A percentile compares a stretch with the other conserved stretches of the same genome.
Conservation (phyloP, 2,113 vertebrate species). For the Atrichornis clamosus region DNA sequence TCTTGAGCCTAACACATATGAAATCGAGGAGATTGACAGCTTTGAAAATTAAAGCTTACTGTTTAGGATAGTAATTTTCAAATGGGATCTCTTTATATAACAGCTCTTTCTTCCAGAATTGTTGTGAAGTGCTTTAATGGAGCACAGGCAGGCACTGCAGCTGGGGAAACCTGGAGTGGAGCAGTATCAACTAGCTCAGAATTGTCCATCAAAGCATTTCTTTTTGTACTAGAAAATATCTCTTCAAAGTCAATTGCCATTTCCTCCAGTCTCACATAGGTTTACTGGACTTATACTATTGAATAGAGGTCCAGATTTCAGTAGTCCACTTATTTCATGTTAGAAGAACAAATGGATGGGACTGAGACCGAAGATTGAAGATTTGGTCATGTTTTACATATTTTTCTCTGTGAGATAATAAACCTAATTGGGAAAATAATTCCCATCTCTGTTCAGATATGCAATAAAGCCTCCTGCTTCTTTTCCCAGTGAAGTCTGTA, state of each 20-base stretch:
- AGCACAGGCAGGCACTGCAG: neutral
- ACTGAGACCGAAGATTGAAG: neutral
- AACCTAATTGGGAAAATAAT: neutral
- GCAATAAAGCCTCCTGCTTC: neutral
- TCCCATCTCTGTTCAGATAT: neutral
- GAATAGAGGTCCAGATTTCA: neutral
- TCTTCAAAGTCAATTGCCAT: neutral
- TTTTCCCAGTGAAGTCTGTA: neutral
- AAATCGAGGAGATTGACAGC: neutral
- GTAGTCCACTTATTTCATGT: neutral
- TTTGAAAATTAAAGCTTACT: slow-evolving; percentile 6
- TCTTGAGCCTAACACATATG: neutral
- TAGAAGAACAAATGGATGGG: neutral
- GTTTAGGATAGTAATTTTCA: neutral
- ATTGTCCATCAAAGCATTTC: neutral
- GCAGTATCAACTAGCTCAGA: neutral
- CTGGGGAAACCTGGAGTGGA: neutral
- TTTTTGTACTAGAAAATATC: neutral
- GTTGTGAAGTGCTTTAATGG: neutral
- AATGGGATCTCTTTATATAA: neutral
- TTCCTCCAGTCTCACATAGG: neutral
- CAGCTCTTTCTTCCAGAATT: neutral
- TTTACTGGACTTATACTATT: neutral
- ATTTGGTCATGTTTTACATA: neutral
- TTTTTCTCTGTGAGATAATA: neutral